Evolutionary conservation across 2,113 vertebrate species (phyloP).

Genomic region (Puma concolor): DNA sequence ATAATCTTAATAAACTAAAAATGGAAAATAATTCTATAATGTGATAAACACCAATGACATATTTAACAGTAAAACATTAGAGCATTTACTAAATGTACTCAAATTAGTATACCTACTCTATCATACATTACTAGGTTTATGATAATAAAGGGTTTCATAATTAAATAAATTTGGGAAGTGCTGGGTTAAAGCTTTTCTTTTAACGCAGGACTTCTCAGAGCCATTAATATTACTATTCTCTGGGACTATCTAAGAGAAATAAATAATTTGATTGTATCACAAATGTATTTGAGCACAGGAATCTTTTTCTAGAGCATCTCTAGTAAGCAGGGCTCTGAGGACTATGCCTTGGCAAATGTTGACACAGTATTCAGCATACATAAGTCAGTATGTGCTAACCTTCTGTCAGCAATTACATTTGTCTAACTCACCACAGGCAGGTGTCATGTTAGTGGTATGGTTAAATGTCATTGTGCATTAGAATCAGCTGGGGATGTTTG

Average conservation of each 20-base stretch:
- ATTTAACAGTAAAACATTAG: slow-evolving; percentile 15
- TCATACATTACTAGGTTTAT: neutral
- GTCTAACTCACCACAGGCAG: neutral
- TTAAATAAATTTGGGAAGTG: slow-evolving; percentile 19
- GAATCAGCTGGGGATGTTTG: neutral
- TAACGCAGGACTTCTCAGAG: slow-evolving; percentile 5
- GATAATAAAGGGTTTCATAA: neutral
- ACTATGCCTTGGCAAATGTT: neutral
- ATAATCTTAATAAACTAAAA: neutral
- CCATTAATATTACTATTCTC: neutral
- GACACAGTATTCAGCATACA: neutral
- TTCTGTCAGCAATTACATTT: neutral
- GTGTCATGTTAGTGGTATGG: neutral
- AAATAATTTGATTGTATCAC: slow-evolving; percentile 7
- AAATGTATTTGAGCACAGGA: neutral
- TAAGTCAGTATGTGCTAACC: neutral
- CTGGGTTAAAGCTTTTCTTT: slow-evolving; percentile 24
- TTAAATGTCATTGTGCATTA: neutral
- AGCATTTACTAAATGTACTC: slow-evolving; percentile 32
- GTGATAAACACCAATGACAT: neutral
- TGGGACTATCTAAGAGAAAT: neutral
- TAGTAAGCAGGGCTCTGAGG: neutral
- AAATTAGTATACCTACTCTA: neutral
- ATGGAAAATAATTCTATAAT: slow-evolving; percentile 25
- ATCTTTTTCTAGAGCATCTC: slow-evolving; percentile 21